Evolutionary conservation across 2,797 vertebrate genomes (phyloP).

Genomic region (Eupleurogrammus muticus): DNA sequence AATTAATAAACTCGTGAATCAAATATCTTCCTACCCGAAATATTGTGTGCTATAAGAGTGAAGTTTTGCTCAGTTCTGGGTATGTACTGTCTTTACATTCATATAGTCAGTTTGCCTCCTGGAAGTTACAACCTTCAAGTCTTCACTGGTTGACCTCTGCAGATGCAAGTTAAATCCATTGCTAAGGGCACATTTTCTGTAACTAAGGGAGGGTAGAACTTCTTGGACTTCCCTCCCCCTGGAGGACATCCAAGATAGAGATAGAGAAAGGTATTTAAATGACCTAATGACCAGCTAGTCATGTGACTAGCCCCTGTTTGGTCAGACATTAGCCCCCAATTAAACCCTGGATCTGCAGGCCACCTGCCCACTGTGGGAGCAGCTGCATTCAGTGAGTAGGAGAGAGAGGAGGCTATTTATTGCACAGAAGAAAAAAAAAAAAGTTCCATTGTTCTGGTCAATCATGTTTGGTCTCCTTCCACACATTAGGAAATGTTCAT

Average conservation of each 20-base stretch:
- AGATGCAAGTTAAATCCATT: neutral
- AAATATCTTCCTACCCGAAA: neutral
- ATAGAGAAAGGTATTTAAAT: neutral
- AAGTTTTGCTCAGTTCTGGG: no score
- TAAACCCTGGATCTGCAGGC: neutral
- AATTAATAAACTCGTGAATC: neutral
- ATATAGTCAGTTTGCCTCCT: neutral
- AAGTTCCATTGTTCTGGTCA: neutral
- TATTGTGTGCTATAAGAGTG: no score
- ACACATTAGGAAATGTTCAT: neutral
- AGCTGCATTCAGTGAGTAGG: conserved; percentile 12
- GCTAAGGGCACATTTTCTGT: neutral
- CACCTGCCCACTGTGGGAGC: conserved; percentile 16
- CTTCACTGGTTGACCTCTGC: neutral
- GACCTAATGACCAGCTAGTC: neutral
- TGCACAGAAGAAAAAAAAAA: neutral
- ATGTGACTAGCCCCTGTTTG: neutral
- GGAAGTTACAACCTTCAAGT: neutral
- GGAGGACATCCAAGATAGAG: neutral
- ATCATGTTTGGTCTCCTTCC: neutral
- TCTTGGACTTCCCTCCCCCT: no score
- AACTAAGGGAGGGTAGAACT: no score
- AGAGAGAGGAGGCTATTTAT: neutral
- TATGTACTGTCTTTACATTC: neutral
- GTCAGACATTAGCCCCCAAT: neutral